Percentiles rank a stretch among this genome's conserved stretches.
These are phyloP conservation scores for Nyctibius grandis DNA, from an alignment of 2,797 vertebrate species.

Conservation along the genomic window DNA sequence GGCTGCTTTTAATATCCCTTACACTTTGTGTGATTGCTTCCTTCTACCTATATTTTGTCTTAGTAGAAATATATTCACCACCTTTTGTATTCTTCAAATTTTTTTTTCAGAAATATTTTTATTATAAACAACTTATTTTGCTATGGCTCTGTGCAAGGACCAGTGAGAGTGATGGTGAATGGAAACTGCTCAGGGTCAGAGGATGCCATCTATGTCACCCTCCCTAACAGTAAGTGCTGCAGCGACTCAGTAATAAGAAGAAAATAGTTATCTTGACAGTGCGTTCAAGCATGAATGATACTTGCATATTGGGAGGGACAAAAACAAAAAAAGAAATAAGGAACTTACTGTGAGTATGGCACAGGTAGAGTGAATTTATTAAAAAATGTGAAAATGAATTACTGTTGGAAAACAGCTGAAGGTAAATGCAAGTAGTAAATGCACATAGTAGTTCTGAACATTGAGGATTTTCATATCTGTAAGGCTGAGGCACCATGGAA, in stretches of 20 bases:
- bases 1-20: neutral
- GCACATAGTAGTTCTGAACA: neutral
- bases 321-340: neutral
- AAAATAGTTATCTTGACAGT: neutral
- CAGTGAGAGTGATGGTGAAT: neutral
- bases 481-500: neutral
- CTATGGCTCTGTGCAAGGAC: neutral
- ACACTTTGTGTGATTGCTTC: neutral
- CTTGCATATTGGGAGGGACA: neutral
- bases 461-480: neutral
- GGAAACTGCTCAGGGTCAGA: neutral
- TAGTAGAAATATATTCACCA: neutral
- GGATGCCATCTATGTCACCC: neutral
- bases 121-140: neutral
- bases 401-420: neutral
- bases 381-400: neutral
- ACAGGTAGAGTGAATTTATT: neutral
- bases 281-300: neutral
- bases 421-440: neutral
- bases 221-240: neutral
- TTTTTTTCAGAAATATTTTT: neutral
- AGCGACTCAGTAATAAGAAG: neutral
- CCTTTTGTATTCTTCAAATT: neutral
- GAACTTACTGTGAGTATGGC: neutral
- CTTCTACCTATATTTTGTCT: neutral